Conservation (phyloP, 1,140 invertebrate genomes). For the Bombus vancouverensis region DNA sequence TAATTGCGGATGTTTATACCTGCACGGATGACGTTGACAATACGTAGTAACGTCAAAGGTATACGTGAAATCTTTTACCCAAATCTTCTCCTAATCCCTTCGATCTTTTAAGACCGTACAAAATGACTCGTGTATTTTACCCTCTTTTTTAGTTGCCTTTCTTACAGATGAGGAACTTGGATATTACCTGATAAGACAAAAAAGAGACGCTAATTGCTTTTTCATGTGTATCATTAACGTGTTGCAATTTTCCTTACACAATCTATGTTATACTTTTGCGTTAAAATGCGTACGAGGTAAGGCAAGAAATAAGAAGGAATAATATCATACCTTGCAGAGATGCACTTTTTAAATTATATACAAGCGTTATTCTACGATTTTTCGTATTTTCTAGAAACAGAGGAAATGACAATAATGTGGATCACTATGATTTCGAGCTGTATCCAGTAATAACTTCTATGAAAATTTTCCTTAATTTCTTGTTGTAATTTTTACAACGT, state of each 20-base stretch:
- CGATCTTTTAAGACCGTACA: slow-evolving; percentile 24
- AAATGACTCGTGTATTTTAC: background rate
- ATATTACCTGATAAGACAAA: slow-evolving; percentile 25
- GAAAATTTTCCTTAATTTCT: no score
- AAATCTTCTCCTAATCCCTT: background rate
- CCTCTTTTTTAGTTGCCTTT: background rate
- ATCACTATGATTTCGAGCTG: no score
- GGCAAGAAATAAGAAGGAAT: background rate
- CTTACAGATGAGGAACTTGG: background rate
- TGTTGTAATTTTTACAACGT: no score
- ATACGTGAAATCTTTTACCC: background rate
- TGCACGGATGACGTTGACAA: slow-evolving; percentile 9
- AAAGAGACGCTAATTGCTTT: slow-evolving; percentile 36
- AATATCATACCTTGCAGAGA: background rate
- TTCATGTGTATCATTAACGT: slow-evolving; percentile 35
- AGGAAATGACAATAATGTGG: background rate
- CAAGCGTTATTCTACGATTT: background rate
- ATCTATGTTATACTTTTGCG: slow-evolving; percentile 1
- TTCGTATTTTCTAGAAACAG: background rate
- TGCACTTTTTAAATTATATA: background rate
- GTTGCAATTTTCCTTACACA: slow-evolving; percentile 27
- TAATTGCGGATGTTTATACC: slow-evolving; percentile 20
- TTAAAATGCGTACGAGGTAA: background rate
- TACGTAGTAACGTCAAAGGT: slow-evolving; percentile 6
- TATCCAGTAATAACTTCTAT: no score